Conservation (phyloP, 2,888 invertebrate genomes). For the Argyra leucocephala region DNA sequence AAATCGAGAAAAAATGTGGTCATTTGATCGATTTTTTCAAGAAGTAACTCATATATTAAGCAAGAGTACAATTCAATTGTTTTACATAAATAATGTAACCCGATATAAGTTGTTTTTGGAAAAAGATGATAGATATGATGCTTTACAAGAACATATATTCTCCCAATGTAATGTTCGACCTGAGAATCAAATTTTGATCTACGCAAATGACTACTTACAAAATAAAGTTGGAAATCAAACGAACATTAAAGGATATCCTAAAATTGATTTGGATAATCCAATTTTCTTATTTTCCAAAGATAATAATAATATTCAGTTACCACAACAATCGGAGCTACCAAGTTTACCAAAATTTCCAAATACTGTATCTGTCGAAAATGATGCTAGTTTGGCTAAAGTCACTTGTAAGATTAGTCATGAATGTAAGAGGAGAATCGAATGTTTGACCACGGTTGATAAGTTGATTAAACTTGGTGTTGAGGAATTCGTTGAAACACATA, state of each 20-base stretch:
- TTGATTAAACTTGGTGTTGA: slow-evolving; percentile 62
- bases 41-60: slow-evolving; percentile 71
- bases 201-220: slow-evolving; percentile 57
- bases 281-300: slow-evolving; percentile 73
- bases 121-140: slow-evolving; percentile 64
- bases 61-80: slow-evolving; percentile 66
- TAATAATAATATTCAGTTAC: slow-evolving; percentile 67
- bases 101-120: slow-evolving; percentile 63
- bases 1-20: slow-evolving; percentile 82
- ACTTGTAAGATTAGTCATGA: slow-evolving; percentile 82
- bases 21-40: slow-evolving; percentile 82
- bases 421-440: slow-evolving; percentile 66
- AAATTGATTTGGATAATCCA: slow-evolving; percentile 55
- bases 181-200: slow-evolving; percentile 73
- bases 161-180: slow-evolving; percentile 78
- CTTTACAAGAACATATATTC: slow-evolving; percentile 69
- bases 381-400: slow-evolving; percentile 80
- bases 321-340: slow-evolving; percentile 59
- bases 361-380: slow-evolving; percentile 79
- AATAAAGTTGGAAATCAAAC: slow-evolving; percentile 57
- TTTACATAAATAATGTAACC: slow-evolving; percentile 73
- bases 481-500: slow-evolving; percentile 61
- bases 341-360: slow-evolving; percentile 84
- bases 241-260: slow-evolving; percentile 55
- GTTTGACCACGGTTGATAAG: slow-evolving; percentile 50